phyloP scores from a whole-genome alignment of 2,797 vertebrate species.

The Knipowitschia caucasica region DNA sequence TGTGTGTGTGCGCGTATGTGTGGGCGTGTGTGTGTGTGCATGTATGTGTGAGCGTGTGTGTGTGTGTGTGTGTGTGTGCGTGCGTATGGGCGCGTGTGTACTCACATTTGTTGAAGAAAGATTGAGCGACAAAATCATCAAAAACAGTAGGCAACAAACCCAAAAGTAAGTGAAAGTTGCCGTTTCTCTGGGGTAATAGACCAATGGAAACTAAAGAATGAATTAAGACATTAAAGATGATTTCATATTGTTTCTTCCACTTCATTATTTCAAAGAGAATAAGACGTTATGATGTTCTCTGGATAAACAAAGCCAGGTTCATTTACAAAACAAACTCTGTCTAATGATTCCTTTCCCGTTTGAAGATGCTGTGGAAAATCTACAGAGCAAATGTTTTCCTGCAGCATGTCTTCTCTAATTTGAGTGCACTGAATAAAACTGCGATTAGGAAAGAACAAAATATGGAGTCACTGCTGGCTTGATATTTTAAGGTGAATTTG shows the following conservation, averaged over 20 bases:
- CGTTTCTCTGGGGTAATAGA: conserved; percentile 72
- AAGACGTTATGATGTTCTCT: conserved; percentile 73
- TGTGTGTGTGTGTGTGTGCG: too few relatives aligned
- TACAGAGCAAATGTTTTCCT: conserved; percentile 59
- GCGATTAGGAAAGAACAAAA: too few relatives aligned
- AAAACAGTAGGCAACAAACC: conserved; percentile 31
- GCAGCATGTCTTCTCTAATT: conserved; percentile 30
- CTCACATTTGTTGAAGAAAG: too few relatives aligned
- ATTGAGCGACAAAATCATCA: conserved; percentile 22
- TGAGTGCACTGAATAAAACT: conserved; percentile 34
- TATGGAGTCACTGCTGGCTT: too few relatives aligned
- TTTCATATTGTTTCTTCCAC: conserved; percentile 67
- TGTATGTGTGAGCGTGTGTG: too few relatives aligned
- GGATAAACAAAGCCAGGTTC: conserved; percentile 77
- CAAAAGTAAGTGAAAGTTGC: conserved; percentile 43
- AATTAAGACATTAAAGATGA: conserved; percentile 75
- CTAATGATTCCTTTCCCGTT: conserved; percentile 67
- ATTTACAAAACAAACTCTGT: conserved; percentile 70
- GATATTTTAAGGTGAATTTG: too few relatives aligned
- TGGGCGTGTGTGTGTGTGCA: too few relatives aligned
- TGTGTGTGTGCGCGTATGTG: too few relatives aligned
- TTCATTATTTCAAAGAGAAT: conserved; percentile 83
- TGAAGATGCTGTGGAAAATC: conserved; percentile 66
- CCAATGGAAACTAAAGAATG: conserved; percentile 62
- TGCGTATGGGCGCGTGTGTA: too few relatives aligned